Conservation (phyloP, 2,113 vertebrate genomes). For the Psophia crepitans region DNA sequence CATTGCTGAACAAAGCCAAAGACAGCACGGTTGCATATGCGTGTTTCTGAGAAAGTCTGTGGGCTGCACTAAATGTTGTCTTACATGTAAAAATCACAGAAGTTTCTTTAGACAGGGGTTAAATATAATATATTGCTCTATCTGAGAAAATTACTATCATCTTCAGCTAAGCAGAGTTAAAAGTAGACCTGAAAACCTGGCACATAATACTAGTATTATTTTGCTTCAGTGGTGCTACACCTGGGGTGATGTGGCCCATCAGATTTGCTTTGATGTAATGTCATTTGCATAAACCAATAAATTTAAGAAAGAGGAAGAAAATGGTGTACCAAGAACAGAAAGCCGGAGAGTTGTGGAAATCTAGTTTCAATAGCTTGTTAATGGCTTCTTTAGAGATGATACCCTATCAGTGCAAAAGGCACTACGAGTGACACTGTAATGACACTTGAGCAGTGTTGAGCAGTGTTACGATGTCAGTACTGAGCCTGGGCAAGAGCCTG, state of each 20-base stretch:
- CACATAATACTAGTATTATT: not conserved
- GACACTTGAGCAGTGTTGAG: not conserved
- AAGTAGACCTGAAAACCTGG: not conserved
- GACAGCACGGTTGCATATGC: not conserved
- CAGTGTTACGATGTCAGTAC: not conserved
- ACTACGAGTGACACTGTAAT: not conserved
- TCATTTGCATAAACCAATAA: not conserved
- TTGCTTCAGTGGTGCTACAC: not conserved
- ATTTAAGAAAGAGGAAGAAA: not conserved
- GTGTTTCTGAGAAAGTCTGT: not conserved
- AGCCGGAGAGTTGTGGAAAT: not conserved
- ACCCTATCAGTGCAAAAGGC: not conserved
- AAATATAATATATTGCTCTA: not conserved
- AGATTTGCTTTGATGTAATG: not conserved
- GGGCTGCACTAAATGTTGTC: not conserved
- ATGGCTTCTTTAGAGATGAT: not conserved
- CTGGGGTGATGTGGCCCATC: not conserved
- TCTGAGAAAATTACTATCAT: not conserved
- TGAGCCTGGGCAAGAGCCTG: not conserved
- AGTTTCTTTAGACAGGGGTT: not conserved
- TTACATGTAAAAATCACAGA: not conserved
- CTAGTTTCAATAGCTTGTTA: not conserved
- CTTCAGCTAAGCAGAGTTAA: not conserved
- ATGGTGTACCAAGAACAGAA: not conserved
- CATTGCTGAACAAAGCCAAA: not conserved